Evolutionary conservation across 1,140 invertebrate species (phyloP).

Genomic region (Vollenhovia emeryi): DNA sequence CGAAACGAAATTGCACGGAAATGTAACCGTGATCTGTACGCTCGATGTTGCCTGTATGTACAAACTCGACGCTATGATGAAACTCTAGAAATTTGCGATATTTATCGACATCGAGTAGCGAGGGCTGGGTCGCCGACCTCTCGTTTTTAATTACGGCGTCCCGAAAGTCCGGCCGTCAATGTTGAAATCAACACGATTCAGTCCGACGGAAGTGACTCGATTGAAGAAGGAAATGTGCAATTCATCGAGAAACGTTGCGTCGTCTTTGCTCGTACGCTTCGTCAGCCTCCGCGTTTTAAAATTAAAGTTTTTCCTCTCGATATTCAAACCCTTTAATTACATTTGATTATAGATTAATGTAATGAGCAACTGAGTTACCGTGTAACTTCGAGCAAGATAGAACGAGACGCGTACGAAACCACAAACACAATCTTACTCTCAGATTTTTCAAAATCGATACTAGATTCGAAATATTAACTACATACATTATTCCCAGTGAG

Average conservation of each 20-base stretch:
- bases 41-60: conserved; percentile 15
- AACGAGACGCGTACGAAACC: neutral
- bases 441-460: too few species aligned
- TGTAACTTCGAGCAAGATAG: neutral
- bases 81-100: conserved; percentile 48
- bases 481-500: neutral
- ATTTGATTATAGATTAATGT: neutral
- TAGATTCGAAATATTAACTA: too few species aligned
- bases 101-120: conserved; percentile 11
- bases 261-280: neutral
- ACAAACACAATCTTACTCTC: too few species aligned
- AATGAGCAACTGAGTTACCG: neutral
- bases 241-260: neutral
- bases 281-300: neutral
- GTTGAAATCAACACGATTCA: conserved; percentile 54
- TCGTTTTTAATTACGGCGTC: conserved; percentile 63
- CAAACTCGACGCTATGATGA: conserved; percentile 35
- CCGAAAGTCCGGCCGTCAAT: conserved; percentile 3
- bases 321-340: neutral
- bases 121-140: neutral
- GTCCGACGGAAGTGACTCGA: conserved; percentile 50
- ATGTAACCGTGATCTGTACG: conserved; percentile 28
- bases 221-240: conserved; percentile 17
- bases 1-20: conserved; percentile 27
- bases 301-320: neutral